A percentile compares a stretch with the other conserved stretches of the same genome.
Conservation (phyloP, 2,113 vertebrate genomes). For the Otus sunia region DNA sequence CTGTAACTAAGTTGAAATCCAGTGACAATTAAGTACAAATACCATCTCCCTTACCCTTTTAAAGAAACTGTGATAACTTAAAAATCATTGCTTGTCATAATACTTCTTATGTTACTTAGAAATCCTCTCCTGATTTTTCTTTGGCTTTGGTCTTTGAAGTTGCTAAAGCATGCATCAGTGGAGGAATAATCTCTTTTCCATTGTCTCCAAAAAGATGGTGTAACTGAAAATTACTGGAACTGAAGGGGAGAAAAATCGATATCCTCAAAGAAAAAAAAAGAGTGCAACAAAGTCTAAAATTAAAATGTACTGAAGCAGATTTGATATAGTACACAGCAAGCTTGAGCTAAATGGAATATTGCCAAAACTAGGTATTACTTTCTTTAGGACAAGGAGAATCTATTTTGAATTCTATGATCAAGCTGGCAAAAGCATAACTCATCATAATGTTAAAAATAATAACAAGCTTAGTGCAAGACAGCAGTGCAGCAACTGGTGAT, state of each 20-base stretch:
- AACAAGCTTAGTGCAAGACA: not conserved
- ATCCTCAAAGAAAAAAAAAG: not conserved
- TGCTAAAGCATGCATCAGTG: not conserved
- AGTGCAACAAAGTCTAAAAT: not conserved
- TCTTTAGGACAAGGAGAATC: not conserved
- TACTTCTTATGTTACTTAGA: not conserved
- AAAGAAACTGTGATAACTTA: not conserved
- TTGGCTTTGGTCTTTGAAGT: not conserved
- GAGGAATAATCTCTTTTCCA: not conserved
- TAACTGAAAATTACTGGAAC: not conserved
- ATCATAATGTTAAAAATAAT: not conserved
- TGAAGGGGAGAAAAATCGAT: not conserved
- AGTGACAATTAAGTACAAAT: not conserved
- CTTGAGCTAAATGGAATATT: not conserved
- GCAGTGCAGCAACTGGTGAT: not conserved
- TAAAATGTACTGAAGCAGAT: slow-evolving; percentile 7
- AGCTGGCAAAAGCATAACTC: not conserved
- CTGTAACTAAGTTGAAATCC: not conserved
- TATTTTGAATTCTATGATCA: not conserved
- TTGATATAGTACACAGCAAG: not conserved
- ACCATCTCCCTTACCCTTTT: not conserved
- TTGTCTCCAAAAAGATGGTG: not conserved
- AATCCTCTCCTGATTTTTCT: not conserved
- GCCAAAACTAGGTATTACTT: not conserved
- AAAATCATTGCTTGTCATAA: not conserved